phyloP scores from a whole-genome alignment of 2,797 vertebrate species.

The Etheostoma nigrum region DNA sequence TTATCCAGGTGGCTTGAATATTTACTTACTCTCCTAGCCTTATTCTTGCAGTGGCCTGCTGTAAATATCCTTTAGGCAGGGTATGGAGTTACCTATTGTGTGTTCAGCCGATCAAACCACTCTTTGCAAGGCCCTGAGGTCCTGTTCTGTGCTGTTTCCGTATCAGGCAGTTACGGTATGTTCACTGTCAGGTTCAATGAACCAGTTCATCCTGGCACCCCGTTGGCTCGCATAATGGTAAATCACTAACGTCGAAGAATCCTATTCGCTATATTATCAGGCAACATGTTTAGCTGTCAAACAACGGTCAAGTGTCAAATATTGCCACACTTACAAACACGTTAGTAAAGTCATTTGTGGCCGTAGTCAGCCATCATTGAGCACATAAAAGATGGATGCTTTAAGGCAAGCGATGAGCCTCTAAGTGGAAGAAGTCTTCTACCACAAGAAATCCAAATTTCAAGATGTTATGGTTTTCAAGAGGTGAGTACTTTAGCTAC shows the following conservation, averaged over 20 bases:
- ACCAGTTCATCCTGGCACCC: background rate
- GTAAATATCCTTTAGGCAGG: no score
- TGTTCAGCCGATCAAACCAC: no score
- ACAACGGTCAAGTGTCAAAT: conserved; percentile 57
- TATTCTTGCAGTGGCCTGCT: no score
- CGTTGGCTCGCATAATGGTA: conserved; percentile 39
- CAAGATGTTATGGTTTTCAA: conserved; percentile 96
- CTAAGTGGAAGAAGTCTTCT: conserved; percentile 92
- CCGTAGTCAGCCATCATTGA: conserved; percentile 73
- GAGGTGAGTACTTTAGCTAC: conserved; percentile 83
- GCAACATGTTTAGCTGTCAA: conserved; percentile 57
- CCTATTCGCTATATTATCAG: conserved; percentile 19
- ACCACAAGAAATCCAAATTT: conserved; percentile 91
- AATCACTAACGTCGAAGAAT: background rate
- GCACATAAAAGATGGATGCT: conserved; percentile 92
- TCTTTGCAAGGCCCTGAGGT: no score
- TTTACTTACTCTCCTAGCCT: no score
- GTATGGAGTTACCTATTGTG: no score
- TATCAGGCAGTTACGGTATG: no score
- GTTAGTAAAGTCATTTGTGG: conserved; percentile 30
- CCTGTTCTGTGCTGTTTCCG: no score
- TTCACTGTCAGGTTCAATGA: background rate
- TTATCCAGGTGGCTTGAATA: no score
- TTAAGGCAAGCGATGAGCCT: conserved; percentile 94
- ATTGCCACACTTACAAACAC: conserved; percentile 49